phyloP scores from a whole-genome alignment of 2,888 invertebrate genomes.

The Leptopilina syphax region DNA sequence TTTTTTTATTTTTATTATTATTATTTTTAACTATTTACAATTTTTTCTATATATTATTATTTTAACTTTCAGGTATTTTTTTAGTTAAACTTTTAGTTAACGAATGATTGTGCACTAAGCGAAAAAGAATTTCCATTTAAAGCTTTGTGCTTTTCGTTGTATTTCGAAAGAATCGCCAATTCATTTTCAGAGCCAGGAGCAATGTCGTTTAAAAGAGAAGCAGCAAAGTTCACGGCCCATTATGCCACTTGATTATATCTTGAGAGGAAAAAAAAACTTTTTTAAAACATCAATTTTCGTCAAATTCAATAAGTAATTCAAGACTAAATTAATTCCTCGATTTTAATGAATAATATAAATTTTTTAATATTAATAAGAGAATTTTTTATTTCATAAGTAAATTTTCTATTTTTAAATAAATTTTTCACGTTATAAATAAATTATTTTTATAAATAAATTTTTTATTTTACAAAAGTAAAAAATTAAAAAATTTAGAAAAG shows the following conservation, averaged over 20 bases:
- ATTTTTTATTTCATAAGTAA: too few relatives aligned
- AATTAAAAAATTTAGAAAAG: too few relatives aligned
- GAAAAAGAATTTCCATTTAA: constrained; percentile 9
- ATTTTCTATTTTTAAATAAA: too few relatives aligned
- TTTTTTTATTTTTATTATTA: too few relatives aligned
- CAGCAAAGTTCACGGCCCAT: constrained; percentile 33
- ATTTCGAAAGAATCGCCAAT: constrained; percentile 5
- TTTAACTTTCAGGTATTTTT: background rate
- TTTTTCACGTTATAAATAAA: too few relatives aligned
- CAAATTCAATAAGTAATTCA: background rate
- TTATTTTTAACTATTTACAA: too few relatives aligned
- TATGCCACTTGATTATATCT: constrained; percentile 38
- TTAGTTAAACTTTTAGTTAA: background rate
- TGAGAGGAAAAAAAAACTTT: background rate
- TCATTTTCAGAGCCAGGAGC: background rate
- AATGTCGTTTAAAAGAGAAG: background rate
- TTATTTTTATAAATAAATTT: too few relatives aligned
- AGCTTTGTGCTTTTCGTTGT: background rate
- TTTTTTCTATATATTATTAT: background rate
- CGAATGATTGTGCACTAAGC: background rate
- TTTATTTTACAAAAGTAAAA: too few relatives aligned
- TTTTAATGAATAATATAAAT: too few relatives aligned
- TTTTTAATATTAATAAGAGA: too few relatives aligned
- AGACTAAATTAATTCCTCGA: too few relatives aligned
- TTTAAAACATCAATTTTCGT: background rate